Evolutionary conservation across 2,113 vertebrate species (phyloP).

Genomic region (Pristiophorus japonicus): DNA sequence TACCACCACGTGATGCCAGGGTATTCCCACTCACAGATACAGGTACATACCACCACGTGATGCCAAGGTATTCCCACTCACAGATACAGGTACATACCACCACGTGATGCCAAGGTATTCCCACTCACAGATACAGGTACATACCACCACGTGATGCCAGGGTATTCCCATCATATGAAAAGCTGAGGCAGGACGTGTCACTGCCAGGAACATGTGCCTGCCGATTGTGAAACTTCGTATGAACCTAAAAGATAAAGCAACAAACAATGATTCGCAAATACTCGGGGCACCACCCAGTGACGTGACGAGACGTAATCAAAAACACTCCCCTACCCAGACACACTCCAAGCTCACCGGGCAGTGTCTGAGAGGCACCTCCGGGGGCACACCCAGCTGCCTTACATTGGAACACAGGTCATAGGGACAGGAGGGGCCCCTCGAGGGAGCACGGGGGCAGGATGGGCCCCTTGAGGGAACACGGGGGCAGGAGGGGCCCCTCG

Average conservation of each 20-base stretch:
- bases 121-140: constrained; percentile 26
- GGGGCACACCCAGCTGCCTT: not conserved
- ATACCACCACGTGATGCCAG: constrained; percentile 89
- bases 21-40: not conserved
- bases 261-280: not conserved
- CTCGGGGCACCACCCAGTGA: not conserved
- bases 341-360: not conserved
- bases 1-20: too few species aligned
- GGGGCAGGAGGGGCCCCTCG: not conserved
- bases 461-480: too few species aligned
- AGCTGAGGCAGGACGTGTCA: constrained; percentile 79
- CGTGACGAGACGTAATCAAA: too few species aligned
- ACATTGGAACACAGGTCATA: not conserved
- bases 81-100: not conserved
- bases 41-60: too few species aligned
- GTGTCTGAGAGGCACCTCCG: not conserved
- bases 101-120: too few species aligned
- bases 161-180: constrained; percentile 81
- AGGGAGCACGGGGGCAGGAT: too few species aligned
- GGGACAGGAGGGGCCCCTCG: too few species aligned
- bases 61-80: not conserved
- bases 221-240: constrained; percentile 91
- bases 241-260: constrained; percentile 64
- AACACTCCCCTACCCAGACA: not conserved
- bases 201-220: constrained; percentile 79